Conservation (phyloP, 2,113 vertebrate species). For the Myotis yumanensis region DNA sequence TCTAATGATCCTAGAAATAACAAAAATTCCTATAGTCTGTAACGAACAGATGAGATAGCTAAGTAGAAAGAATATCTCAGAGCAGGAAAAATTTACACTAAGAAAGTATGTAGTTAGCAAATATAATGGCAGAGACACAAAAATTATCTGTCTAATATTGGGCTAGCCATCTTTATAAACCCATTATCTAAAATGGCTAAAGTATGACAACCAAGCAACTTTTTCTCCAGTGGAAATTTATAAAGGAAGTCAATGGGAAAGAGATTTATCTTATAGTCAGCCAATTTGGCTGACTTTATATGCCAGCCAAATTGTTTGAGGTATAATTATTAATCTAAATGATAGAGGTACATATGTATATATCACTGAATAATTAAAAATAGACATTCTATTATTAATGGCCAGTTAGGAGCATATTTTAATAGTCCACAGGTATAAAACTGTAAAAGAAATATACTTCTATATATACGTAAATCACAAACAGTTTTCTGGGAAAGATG, state of each 20-base stretch:
- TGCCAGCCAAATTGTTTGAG: background rate
- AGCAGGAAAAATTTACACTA: background rate
- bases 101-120: slow-evolving; percentile 16
- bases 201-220: background rate
- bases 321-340: slow-evolving; percentile 27
- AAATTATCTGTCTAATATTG: slow-evolving; percentile 5
- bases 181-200: background rate
- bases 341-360: background rate
- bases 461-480: background rate
- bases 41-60: slow-evolving; percentile 2
- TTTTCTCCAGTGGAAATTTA: slow-evolving; percentile 11
- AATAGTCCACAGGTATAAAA: background rate
- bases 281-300: background rate
- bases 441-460: background rate
- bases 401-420: too few species aligned
- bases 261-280: background rate
- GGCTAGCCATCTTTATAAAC: slow-evolving; percentile 5
- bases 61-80: background rate
- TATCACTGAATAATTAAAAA: background rate
- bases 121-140: background rate
- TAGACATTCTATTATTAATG: background rate
- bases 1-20: background rate
- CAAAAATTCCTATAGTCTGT: slow-evolving; percentile 1
- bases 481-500: background rate
- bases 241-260: background rate